Base-by-base conservation (phyloP, 1,140 invertebrate genomes). In the Penaeus vannamei region DNA sequence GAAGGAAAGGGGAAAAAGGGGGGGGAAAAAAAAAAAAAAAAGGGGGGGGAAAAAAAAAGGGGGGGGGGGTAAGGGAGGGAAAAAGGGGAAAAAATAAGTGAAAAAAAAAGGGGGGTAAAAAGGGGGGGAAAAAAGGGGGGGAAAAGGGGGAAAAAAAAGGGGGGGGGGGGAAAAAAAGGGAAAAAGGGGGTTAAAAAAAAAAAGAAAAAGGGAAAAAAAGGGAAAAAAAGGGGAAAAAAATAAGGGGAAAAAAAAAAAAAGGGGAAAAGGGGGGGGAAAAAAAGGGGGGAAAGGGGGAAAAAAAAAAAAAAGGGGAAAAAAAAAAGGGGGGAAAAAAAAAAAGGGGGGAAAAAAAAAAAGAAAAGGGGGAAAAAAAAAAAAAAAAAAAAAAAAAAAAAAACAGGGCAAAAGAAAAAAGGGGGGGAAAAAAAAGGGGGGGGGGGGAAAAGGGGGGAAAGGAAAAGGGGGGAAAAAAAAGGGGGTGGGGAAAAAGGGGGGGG, bases 41-140 rank as follows among this genome's bases (percentile, higher is more conserved):
- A 23, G 64, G 82, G 32, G 29, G 64, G 29, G 60, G 26, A 12
- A 32, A 22, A 64, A n/a, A 42, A 5, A 32, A 12, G 59, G 64
- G 59, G 22, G 12, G 19, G 59, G n/a, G 22, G 59, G 59, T n/a
- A 32, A 59, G n/a, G 42, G n/a, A n/a, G 29, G 46, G 12, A 59
- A 20, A n/a, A 32, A 29, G 14, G 77, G 32, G n/a, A 19, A 32
- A 36, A 2, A 36, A 42, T 3, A 46, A 62, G 59, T 5, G 62
- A 59, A 29, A 62, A 42, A 59, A 84, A 4, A 42, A 12, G 69
- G 72, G 84, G 23, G 84, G 72, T 14, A 42, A 20, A 76, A 20
- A 69, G 84, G 53, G 84, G 53, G 84, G 72, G 84, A 76, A 64
- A 85, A 42, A 76, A 64, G 53, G 64, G 53, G 64, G 53, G 64